Base-by-base conservation (phyloP, 2,797 vertebrate species). In the Peromyscus attwateri region DNA sequence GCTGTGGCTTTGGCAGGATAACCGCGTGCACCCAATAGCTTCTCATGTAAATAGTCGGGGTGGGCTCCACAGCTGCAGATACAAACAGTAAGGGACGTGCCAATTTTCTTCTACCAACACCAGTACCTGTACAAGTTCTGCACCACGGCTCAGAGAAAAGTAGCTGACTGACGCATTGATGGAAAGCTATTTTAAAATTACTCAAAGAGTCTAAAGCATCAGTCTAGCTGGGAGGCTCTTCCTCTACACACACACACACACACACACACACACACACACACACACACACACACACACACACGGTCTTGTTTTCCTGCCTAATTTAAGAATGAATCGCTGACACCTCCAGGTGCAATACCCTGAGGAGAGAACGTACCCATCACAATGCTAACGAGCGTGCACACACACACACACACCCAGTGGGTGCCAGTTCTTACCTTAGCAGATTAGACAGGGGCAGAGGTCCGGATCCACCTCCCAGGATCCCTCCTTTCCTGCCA, bases 391-490 rank as follows among this genome's bases (percentile, higher is more conserved):
- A 87, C 34, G 88, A 71, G 95, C 62, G 75, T 68, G 90, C 88
- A 43, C 37, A 62, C 25, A 64, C 62, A 64, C 62, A 27, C 62
- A 64, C 64, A 29, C 64, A n/a, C 68, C 2, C 89, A 81, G 84
- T 96, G 25, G 88, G 92, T 90, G 94, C 94, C 83, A 46, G 96
- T 97, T 97, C 99, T 99, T 99, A 99, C 99, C 99, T 99, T 98
- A 99, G 98, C 70, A 99, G 99, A 98, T 98, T 99, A 98, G 99
- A 99, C 97, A 99, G 99, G 97, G 99, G 99, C 98, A 99, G 99
- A 98, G 99, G 99, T 97, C 99, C 99, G 91, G 99, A 99, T 98
- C 99, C 99, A 92, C 99, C 99, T 97, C 99, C 99, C 98, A 99
- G 99, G 96, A 99, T 99, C 98, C 99, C 99, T 98, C 99, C 99